Percentiles rank a stretch among this genome's conserved stretches.
Conservation (phyloP, 2,888 invertebrate species). For the Brachylomia viminalis region DNA sequence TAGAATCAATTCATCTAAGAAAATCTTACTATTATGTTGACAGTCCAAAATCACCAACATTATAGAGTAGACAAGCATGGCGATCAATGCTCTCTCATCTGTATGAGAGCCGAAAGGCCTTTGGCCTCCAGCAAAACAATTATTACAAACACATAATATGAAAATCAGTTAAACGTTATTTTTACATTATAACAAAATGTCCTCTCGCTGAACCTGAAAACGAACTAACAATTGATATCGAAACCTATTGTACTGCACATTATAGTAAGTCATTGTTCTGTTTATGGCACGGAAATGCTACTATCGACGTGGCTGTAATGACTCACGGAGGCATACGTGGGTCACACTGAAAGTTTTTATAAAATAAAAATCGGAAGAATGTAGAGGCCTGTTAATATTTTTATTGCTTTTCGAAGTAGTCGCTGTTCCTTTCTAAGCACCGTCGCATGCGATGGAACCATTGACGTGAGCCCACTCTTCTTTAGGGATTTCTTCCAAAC, state of each 20-base stretch:
- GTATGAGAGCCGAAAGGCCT: not conserved
- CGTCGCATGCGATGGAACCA: too few relatives aligned
- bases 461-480: too few relatives aligned
- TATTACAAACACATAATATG: not conserved
- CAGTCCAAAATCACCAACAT: not conserved
- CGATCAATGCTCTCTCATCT: not conserved
- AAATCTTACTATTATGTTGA: too few relatives aligned
- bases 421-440: too few relatives aligned
- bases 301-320: not conserved
- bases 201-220: conserved; percentile 17
- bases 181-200: conserved; percentile 10
- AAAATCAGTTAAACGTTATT: conserved; percentile 14
- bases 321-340: not conserved
- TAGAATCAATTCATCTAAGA: too few relatives aligned
- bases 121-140: not conserved
- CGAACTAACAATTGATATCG: conserved; percentile 2
- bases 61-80: not conserved
- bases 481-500: too few relatives aligned
- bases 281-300: not conserved
- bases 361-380: too few relatives aligned
- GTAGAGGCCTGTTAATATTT: too few relatives aligned
- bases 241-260: conserved; percentile 2
- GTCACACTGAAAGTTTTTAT: too few relatives aligned
- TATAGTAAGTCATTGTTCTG: not conserved
- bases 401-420: too few relatives aligned